Evolutionary conservation across 1,140 invertebrate genomes (phyloP).

Genomic region (Atopsyche davidsoni): DNA sequence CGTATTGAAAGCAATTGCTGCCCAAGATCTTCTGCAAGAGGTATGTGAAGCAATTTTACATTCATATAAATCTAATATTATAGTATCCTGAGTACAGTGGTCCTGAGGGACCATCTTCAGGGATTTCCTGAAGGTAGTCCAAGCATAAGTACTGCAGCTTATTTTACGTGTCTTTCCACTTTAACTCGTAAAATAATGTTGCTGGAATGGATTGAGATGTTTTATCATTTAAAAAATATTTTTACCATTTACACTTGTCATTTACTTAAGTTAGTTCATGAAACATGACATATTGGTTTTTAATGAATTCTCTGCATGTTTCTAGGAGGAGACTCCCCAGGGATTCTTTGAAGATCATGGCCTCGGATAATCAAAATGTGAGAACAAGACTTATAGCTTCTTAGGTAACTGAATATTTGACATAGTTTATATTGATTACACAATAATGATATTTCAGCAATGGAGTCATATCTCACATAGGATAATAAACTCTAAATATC

Average conservation of each 20-base stretch:
- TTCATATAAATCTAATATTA: neutral
- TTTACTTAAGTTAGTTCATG: neutral
- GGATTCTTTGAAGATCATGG: constrained; percentile 98
- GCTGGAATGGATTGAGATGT: too few relatives aligned
- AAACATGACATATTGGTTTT: neutral
- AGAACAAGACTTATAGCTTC: constrained; percentile 1
- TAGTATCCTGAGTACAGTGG: neutral
- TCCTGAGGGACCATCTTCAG: too few relatives aligned
- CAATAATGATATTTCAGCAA: too few relatives aligned
- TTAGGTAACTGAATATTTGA: constrained; percentile 1
- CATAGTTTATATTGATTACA: too few relatives aligned
- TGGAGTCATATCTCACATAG: too few relatives aligned
- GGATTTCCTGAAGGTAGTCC: too few relatives aligned
- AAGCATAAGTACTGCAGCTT: neutral
- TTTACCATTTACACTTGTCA: too few relatives aligned
- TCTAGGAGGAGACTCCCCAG: constrained; percentile 96
- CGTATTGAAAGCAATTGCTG: constrained; percentile 93
- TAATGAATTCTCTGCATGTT: too few relatives aligned
- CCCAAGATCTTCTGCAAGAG: constrained; percentile 95
- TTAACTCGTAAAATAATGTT: too few relatives aligned
- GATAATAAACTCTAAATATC: too few relatives aligned
- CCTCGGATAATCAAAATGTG: constrained; percentile 64
- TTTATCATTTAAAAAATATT: too few relatives aligned
- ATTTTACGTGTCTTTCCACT: neutral
- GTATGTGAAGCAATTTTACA: constrained; percentile 46